Evolutionary conservation across 2,888 invertebrate species (phyloP).

Genomic region (Ormyrus nitidulus): DNA sequence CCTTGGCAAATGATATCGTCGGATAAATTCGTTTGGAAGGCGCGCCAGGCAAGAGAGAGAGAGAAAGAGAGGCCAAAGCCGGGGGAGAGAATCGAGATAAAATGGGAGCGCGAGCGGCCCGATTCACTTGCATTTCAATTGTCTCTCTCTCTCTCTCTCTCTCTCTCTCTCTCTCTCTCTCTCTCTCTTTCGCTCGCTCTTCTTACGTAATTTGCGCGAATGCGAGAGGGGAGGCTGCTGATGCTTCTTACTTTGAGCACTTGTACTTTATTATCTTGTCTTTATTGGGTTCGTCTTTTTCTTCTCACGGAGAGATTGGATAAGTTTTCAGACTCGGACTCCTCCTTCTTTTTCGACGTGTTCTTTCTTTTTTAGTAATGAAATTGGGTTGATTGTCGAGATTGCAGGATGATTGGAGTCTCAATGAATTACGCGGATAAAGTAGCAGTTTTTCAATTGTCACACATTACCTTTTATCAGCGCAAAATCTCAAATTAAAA

Average conservation of each 20-base stretch:
- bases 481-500: no score
- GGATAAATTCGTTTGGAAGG: constrained; percentile 72
- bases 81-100: constrained; percentile 67
- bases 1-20: constrained; percentile 70
- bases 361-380: no score
- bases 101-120: constrained; percentile 65
- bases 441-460: no score
- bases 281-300: constrained; percentile 34
- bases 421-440: no score
- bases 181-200: no score
- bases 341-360: background rate
- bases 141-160: constrained; percentile 49
- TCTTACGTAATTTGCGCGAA: constrained; percentile 41
- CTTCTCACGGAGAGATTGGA: constrained; percentile 34
- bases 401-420: no score
- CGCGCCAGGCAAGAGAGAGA: constrained; percentile 60
- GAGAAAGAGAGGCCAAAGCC: constrained; percentile 58
- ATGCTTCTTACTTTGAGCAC: constrained; percentile 44
- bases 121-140: constrained; percentile 69
- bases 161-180: constrained; percentile 35
- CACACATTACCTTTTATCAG: no score
- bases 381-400: no score
- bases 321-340: constrained; percentile 32
- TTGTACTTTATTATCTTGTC: constrained; percentile 46
- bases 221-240: background rate